Base-by-base conservation (phyloP, 2,797 vertebrate genomes). In the Tolypeutes matacus region DNA sequence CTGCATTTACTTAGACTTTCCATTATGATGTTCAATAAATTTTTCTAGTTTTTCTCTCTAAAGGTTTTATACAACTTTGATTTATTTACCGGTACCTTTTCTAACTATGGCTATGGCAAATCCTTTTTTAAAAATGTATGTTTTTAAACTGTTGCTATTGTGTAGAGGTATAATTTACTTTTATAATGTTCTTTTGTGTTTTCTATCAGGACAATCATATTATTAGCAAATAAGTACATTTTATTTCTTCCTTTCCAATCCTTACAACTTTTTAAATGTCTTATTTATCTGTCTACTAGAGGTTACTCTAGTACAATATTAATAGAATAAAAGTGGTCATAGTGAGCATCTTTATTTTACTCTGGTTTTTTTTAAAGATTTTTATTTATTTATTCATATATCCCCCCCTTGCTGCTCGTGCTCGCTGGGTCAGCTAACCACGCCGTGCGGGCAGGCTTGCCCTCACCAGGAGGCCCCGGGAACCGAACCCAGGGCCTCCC, bases 41-140 rank as follows among this genome's bases (percentile, higher is more conserved):
- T 69, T 95, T 70, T 46, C 58, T 42, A 49, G 60, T 88, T 86
- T 92, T 92, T 86, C 8, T 80, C 83, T 84, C 12, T 84, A 53
- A 88, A 82, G 84, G 25, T 14, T 58, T 89, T 42, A 3, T 18
- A 31, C 25, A 81, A 34, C 18, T 83, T 88, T 60, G 60, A 53
- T 23, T 85, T 80, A 53, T 60, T 85, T 23, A 49, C n/a, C 42
- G 56, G 13, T 64, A 36, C 31, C 62, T 49, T 94, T 76, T 88
- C n/a, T 65, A 78, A 51, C 46, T 67, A 1, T 58, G 17, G 18
- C 10, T 75, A 39, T 73, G 93, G 8, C 72, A 64, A 70, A 84
- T 10, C 20, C 34, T 49, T 51, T 83, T 51, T 73, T 15, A 72
- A 15, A 46, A 73, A 46, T 7, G 60, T 58, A 17, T 17, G 29